Evolutionary conservation across 2,797 vertebrate genomes (phyloP).

Genomic region (Spinus pinus): DNA sequence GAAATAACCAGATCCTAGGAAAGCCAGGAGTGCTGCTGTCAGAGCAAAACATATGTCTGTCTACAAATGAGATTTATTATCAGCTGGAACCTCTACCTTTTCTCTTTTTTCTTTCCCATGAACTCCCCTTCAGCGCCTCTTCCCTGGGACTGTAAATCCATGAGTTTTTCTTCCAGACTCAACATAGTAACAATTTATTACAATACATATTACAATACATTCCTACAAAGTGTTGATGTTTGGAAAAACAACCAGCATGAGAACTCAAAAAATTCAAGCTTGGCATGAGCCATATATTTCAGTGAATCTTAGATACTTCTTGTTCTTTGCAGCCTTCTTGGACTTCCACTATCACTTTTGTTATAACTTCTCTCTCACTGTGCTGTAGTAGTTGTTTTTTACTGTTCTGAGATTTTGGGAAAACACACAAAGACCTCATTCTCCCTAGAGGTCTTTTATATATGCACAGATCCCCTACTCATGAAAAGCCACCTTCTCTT

Average conservation of each 20-base stretch:
- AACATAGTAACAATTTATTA: background rate
- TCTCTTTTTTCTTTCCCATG: background rate
- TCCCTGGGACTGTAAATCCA: background rate
- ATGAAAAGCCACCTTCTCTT: background rate
- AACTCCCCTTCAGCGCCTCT: background rate
- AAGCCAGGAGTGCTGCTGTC: background rate
- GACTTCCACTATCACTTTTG: background rate
- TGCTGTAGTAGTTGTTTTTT: background rate
- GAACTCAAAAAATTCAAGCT: background rate
- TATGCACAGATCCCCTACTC: background rate
- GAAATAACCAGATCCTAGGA: background rate
- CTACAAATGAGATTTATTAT: background rate
- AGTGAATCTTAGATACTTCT: background rate
- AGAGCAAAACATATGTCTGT: background rate
- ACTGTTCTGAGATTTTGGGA: background rate
- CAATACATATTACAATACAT: background rate
- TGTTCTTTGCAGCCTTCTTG: background rate
- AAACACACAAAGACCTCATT: background rate
- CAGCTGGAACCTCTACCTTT: background rate
- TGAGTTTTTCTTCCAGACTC: background rate
- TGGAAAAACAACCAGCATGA: background rate
- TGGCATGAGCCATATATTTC: background rate
- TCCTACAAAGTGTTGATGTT: background rate
- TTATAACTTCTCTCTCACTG: background rate
- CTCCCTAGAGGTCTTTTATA: background rate